Percentiles rank a stretch among this genome's conserved stretches.
Evolutionary conservation across 2,888 invertebrate genomes (phyloP).

Genomic region (Lymantria monacha): DNA sequence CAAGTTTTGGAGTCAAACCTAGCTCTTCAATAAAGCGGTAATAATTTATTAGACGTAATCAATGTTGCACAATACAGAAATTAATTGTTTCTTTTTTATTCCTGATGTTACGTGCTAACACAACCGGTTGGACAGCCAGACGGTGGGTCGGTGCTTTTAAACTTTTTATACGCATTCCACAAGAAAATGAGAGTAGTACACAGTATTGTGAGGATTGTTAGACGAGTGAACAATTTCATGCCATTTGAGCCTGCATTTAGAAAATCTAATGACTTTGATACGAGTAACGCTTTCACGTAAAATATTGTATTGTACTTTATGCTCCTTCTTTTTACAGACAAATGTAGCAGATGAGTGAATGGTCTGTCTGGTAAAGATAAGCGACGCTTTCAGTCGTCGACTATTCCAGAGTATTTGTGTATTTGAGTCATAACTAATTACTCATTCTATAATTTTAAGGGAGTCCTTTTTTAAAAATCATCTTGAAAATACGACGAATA

Average conservation of each 20-base stretch:
- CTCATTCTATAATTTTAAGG: no score
- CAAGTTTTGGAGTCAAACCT: conserved; percentile 16
- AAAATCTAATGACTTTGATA: conserved; percentile 36
- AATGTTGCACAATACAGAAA: conserved; percentile 45
- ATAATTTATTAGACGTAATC: conserved; percentile 33
- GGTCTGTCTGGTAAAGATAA: background rate
- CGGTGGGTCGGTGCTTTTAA: conserved; percentile 20
- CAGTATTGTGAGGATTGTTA: conserved; percentile 42
- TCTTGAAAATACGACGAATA: no score
- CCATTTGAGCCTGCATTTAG: conserved; percentile 42
- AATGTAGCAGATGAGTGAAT: background rate
- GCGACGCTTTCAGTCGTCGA: background rate
- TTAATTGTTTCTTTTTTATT: conserved; percentile 35
- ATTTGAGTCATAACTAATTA: no score
- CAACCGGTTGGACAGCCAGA: conserved; percentile 30
- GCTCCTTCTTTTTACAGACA: background rate
- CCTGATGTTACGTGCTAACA: conserved; percentile 36
- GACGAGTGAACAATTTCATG: conserved; percentile 51
- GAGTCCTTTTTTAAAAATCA: no score
- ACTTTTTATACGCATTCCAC: conserved; percentile 47
- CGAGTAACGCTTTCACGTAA: conserved; percentile 50
- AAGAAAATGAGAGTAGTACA: conserved; percentile 50
- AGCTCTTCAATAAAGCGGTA: conserved; percentile 18
- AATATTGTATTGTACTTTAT: conserved; percentile 11
- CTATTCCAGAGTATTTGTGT: background rate